Conservation (phyloP, 2,797 vertebrate genomes). For the Buceros bicornis region DNA sequence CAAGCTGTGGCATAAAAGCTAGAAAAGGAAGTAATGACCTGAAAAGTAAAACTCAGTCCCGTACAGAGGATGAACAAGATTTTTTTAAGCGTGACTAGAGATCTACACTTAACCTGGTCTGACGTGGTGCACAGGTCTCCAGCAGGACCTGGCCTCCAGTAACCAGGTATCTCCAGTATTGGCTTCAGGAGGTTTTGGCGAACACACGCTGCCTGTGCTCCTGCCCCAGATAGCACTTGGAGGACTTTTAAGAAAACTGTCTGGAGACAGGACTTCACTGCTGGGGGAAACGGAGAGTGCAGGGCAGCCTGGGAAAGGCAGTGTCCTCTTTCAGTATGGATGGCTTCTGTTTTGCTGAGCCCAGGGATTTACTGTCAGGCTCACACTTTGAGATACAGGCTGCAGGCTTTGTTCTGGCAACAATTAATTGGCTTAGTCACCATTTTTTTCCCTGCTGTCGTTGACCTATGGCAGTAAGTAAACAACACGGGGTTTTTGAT, state of each 20-base stretch:
- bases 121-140: not conserved
- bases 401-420: conserved; percentile 46
- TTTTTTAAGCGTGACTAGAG: not conserved
- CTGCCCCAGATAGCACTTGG: not conserved
- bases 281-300: not conserved
- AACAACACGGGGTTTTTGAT: conserved; percentile 40
- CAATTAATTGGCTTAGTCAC: conserved; percentile 62
- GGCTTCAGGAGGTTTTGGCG: not conserved
- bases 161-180: not conserved
- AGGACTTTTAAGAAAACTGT: not conserved
- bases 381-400: not conserved
- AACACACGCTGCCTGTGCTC: not conserved
- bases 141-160: not conserved
- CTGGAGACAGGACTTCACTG: not conserved
- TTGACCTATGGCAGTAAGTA: conserved; percentile 55
- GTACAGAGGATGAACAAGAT: not conserved
- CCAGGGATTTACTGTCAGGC: not conserved
- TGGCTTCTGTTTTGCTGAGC: not conserved
- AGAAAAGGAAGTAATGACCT: not conserved
- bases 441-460: conserved; percentile 21
- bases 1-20: not conserved
- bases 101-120: not conserved
- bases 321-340: not conserved
- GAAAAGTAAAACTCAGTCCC: not conserved
- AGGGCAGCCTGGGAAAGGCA: not conserved